These are phyloP conservation scores for Phrynosoma platyrhinos DNA, from an alignment of 2,113 vertebrate genomes.

Conservation along the genomic window DNA sequence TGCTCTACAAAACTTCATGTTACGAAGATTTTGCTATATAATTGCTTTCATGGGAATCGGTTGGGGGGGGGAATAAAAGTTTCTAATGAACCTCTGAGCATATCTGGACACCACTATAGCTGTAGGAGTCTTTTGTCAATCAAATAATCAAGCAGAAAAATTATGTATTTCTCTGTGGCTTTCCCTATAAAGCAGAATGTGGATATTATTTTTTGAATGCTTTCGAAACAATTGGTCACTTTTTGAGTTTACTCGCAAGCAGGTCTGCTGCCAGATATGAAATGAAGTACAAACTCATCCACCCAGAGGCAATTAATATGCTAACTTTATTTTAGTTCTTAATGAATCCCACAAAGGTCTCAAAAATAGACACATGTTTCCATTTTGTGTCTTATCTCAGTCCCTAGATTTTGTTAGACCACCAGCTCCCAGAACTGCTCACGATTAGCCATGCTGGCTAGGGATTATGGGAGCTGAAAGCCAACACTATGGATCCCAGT, in stretches of 20 bases:
- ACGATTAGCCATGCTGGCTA: neutral
- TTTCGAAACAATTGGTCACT: neutral
- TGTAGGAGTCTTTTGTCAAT: neutral
- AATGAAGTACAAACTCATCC: neutral
- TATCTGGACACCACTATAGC: neutral
- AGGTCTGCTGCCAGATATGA: neutral
- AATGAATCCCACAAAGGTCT: neutral
- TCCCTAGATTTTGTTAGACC: neutral
- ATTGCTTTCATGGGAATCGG: neutral
- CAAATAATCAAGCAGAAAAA: neutral
- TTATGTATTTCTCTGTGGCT: neutral
- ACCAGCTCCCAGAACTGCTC: neutral
- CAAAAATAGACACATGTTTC: neutral
- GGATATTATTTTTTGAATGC: neutral
- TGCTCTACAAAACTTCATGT: conserved; percentile 3
- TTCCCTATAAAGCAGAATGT: neutral
- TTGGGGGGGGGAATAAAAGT: neutral
- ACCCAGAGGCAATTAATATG: neutral
- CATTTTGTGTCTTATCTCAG: no score
- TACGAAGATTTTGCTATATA: conserved; percentile 2
- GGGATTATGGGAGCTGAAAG: neutral
- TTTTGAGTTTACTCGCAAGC: no score
- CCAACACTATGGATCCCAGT: neutral
- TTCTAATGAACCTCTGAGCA: neutral
- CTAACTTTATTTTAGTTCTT: neutral